These are phyloP conservation scores for Lomographa bimaculata DNA, from an alignment of 2,888 invertebrate species.

Conservation along the genomic window DNA sequence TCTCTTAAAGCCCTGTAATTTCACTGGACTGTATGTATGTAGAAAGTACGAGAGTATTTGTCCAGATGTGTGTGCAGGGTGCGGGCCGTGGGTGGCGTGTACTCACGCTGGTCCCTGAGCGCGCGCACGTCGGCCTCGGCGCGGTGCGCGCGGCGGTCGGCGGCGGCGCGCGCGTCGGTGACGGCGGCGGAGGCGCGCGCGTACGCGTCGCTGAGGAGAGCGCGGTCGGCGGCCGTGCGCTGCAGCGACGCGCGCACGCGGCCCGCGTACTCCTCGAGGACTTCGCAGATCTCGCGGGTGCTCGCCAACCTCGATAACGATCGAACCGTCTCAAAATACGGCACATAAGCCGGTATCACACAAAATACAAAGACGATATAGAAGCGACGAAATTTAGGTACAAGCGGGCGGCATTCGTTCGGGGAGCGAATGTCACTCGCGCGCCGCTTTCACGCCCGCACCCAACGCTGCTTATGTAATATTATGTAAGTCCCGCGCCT, in stretches of 20 bases:
- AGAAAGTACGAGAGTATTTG: too few species aligned
- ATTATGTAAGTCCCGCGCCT: too few species aligned
- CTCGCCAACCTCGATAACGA: conserved; percentile 33
- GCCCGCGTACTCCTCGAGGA: conserved; percentile 53
- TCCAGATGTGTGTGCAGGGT: not conserved
- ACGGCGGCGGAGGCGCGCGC: conserved; percentile 41
- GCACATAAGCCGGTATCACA: too few species aligned
- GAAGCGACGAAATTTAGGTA: too few species aligned
- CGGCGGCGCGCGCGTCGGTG: conserved; percentile 33
- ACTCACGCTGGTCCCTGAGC: conserved; percentile 29
- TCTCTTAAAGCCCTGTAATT: too few species aligned
- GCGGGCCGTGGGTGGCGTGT: conserved; percentile 37
- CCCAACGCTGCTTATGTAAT: too few species aligned
- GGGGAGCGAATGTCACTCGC: too few species aligned
- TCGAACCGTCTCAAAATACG: too few species aligned
- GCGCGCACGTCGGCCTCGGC: not conserved
- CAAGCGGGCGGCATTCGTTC: too few species aligned
- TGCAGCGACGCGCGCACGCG: conserved; percentile 53
- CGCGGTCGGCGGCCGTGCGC: conserved; percentile 55
- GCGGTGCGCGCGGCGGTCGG: conserved; percentile 6
- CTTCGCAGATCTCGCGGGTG: conserved; percentile 61
- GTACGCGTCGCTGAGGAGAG: conserved; percentile 53
- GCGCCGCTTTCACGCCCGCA: not conserved
- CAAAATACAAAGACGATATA: too few species aligned
- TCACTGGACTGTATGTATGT: too few species aligned